phyloP scores from a whole-genome alignment of 2,113 vertebrate species.

The Piprites chloris region DNA sequence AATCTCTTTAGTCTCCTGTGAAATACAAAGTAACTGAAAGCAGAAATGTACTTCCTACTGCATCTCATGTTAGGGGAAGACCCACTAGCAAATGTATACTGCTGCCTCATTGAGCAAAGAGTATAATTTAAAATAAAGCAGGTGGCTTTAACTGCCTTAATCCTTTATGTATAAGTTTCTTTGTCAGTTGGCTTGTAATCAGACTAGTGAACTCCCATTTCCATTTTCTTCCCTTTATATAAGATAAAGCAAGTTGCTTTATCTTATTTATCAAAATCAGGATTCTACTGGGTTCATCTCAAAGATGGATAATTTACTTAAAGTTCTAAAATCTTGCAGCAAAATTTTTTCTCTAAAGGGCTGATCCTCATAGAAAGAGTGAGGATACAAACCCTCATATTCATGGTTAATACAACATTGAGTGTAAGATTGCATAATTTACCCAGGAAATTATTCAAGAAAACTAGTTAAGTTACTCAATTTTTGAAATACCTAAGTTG shows the following conservation, averaged over 20 bases:
- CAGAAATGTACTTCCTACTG: background rate
- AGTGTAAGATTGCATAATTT: background rate
- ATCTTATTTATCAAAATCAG: background rate
- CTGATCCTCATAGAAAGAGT: background rate
- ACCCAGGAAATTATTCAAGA: background rate
- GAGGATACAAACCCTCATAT: no score
- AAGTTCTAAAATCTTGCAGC: background rate
- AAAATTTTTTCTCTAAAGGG: background rate
- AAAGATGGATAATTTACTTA: background rate
- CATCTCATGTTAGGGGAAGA: rapidly evolving
- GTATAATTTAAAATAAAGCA: background rate
- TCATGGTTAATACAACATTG: background rate
- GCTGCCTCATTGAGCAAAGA: background rate
- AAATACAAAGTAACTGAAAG: background rate
- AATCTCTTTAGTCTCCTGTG: background rate
- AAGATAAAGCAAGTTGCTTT: background rate
- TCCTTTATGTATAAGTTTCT: background rate
- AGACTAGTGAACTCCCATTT: background rate
- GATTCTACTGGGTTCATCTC: background rate
- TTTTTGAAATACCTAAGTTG: background rate
- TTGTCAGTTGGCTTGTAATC: background rate
- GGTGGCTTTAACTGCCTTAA: background rate
- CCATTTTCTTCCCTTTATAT: background rate
- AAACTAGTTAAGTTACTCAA: background rate
- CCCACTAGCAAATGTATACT: background rate